Base-by-base conservation (phyloP, 2,797 vertebrate species). In the Pyrocephalus nanus region DNA sequence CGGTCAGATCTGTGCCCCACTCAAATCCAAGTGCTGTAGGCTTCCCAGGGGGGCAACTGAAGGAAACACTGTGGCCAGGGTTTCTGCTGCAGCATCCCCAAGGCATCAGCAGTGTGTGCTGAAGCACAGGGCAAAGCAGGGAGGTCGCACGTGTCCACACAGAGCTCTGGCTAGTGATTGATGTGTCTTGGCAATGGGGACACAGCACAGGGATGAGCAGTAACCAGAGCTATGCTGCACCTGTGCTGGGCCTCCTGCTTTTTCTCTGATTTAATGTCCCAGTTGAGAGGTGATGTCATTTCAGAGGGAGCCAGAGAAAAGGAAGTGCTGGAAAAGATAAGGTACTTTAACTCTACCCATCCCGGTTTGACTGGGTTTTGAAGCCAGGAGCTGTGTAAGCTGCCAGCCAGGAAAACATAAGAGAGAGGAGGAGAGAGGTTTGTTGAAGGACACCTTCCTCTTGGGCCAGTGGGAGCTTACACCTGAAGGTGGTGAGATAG, bases 241-340 rank as follows among this genome's bases (percentile, higher is more conserved):
- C 98, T 99, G 98, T 97, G 98, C 98, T 98, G 97, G 98, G 98
- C 98, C 96, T 98, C 98, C 98, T 96, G 95, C 96, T 91, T 99
- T 98, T 96, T 83, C 97, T 92, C 93, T 96, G 98, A 96, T 98
- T 98, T 99, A 98, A 99, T 98, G 98, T 98, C 98, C 98, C 97
- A 97, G 91, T 98, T 98, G 98, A 98, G 98, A 98, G 97, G 98
- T 99, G 98, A 99, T 98, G 98, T 99, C 98, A 99, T 98, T 98
- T 98, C 86, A 58, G 76, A 98, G 98, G 98, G 98, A 98, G 98
- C 97, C 96, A 97, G 94, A 57, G 85, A 47, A 90, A 67, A 94
- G 89, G 94, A 95, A 88, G 73, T 91, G 61, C 78, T 94, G 29
- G 69, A 81, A 89, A 77, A 94, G 86, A 96, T 95, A 91, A 95